Base-by-base conservation (phyloP, 1,140 invertebrate genomes). In the Drosophila navojoa region DNA sequence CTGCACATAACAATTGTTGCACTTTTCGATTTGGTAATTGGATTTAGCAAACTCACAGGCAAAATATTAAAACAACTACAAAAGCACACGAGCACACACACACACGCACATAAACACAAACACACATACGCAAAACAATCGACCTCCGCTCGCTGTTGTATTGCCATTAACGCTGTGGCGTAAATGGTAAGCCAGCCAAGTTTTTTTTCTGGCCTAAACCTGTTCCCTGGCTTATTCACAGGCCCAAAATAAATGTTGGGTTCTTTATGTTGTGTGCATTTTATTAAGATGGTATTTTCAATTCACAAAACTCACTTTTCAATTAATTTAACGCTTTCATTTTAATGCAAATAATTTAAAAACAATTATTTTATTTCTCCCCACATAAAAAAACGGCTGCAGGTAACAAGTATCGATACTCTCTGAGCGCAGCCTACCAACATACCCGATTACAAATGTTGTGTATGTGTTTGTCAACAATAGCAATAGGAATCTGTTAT, bases 151-250 rank as follows among this genome's bases (percentile, higher is more conserved):
- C 64, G 63, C 45, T 73, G 74, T 62, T 75, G 72, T 75, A 71
- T 76, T 77, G 61, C 75, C 71, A 77, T 77, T 72, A 72, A 76
- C 73, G 73, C 62, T 71, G 47, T 80, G 80, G 79, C 84, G 82
- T 87, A 87, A 87, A 89, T 89, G 82, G 84, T 87, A 89, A 87
- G 84, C 80, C 84, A 87, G 77, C 73, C 84, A 82, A 76, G 82
- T 81, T 84, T 89, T 89, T 89, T 87, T 82, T 74, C 73, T 76
- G 85, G 85, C 77, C 84, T 80, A 89, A 89, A 89, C 85, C 85
- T 90, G 84, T 89, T 89, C 68, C 73, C 60, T 59, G 64, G 84
- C 76, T 79, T 84, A 84, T 84, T 80, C 76, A 87, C 71, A 49
- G 49, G 55, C 57, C 53, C 57, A 45, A 84, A 77, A 60, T 57